Percentiles rank a stretch among this genome's conserved stretches.
These are phyloP conservation scores for Pteronotus mesoamericanus DNA, from an alignment of 2,797 vertebrate species.

Conservation along the genomic window DNA sequence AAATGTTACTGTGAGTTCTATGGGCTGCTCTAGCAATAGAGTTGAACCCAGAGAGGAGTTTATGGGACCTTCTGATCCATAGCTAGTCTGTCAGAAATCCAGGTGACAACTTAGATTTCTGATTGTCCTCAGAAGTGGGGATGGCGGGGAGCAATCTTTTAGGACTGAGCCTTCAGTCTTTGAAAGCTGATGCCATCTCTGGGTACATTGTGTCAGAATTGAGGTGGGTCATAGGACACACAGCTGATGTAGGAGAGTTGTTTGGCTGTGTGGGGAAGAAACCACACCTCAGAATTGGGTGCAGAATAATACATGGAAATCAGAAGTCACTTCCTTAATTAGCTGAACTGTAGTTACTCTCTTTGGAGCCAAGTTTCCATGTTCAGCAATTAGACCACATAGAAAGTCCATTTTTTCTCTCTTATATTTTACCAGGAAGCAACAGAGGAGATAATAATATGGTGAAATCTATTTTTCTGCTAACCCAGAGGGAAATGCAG, in stretches of 20 bases:
- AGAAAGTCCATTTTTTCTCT: background rate
- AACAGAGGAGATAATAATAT: background rate
- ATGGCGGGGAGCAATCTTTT: background rate
- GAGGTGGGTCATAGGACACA: background rate
- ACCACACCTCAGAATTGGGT: background rate
- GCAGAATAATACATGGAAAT: background rate
- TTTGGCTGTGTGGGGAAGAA: background rate
- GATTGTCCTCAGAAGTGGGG: background rate
- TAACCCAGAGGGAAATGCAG: background rate
- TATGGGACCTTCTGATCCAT: background rate
- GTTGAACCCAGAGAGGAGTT: background rate
- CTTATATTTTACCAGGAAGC: background rate
- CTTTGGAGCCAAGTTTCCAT: background rate
- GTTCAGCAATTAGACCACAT: background rate
- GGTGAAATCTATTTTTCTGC: background rate
- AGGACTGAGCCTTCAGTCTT: background rate
- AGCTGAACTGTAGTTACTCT: background rate
- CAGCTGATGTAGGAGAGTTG: background rate
- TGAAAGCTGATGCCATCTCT: background rate
- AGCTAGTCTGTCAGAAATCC: background rate
- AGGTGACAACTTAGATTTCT: background rate
- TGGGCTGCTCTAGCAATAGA: background rate
- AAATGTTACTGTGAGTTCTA: background rate
- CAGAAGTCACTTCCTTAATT: background rate
- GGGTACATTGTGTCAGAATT: background rate